Evolutionary conservation across 2,888 invertebrate species (phyloP), one percentile per base, ranked within the genome.

Genomic region (Rotaria socialis): DNA sequence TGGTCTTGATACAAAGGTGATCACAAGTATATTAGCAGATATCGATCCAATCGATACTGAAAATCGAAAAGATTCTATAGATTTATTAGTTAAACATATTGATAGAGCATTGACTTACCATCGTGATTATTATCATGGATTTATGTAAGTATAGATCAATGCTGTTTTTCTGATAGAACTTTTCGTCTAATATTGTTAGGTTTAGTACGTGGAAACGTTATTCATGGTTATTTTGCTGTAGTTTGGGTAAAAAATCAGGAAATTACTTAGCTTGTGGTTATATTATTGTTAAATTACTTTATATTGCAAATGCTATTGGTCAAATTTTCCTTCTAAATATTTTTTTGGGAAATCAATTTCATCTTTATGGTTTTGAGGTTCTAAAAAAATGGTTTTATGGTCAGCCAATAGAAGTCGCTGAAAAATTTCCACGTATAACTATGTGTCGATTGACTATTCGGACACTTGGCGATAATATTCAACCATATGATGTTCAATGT

Each of bases 341-440:
- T 35, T 87, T 87, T 55, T 35, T 87, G 52, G 85, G 85, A 55
- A 27, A 58, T 35, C 27, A 56, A 47, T 87, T 85, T 50, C 52
- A 67, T n/a, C 56, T 85, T n/a, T 86, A 86, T 55, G 85, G 85
- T 52, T 60, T 87, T 58, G 84, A 87, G 52, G 80, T 80, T 24
- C 50, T 87, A 7, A n/a, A 50, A 24, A 74, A 86, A 50, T 85
- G 85, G 84, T 58, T 75, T 19, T 35, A 52, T 67, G 86, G 86
- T 6, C 11, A 41, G 41, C 35, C 80, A 14, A 85, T 85, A 14
- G 75, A 85, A 75, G 80, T 55, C 50, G 19, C 41, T 47, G 60
- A 80, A 58, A 56, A 84, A 16, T 87, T 87, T 85, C 87, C 87
- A n/a, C 35, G 85, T 47, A 80, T 87, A n/a, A 87, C 87, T 14